phyloP scores from a whole-genome alignment of 2,888 invertebrate species.

The Poecilobothrus nobilitatus region DNA sequence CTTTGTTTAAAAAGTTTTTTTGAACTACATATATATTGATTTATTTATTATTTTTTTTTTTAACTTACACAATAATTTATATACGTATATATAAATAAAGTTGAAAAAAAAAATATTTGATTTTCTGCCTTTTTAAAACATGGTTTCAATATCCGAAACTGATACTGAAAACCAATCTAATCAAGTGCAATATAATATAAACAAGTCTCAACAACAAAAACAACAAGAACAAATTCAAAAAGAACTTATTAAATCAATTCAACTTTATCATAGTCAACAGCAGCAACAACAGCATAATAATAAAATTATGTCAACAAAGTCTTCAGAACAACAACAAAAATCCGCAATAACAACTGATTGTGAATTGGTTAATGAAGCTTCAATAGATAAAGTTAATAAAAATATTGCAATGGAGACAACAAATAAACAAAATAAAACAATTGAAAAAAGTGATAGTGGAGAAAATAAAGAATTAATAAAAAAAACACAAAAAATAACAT shows the following conservation, averaged over 20 bases:
- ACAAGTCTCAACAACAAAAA: constrained; percentile 24
- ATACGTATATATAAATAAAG: background rate
- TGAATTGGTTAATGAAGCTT: no score
- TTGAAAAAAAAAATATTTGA: background rate
- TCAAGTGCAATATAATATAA: constrained; percentile 22
- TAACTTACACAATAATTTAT: background rate
- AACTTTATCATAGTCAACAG: constrained; percentile 17
- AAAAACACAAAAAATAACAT: constrained; percentile 18
- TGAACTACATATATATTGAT: no score
- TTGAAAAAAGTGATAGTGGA: constrained; percentile 11
- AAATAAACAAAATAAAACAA: constrained; percentile 13
- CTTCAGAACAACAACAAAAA: background rate
- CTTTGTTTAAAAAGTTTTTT: no score
- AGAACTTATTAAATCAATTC: constrained; percentile 19
- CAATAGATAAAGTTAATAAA: no score
- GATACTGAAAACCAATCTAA: constrained; percentile 20
- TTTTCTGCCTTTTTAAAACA: constrained; percentile 14
- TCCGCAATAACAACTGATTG: constrained; percentile 11
- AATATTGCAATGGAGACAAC: constrained; percentile 21
- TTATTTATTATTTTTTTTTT: no score
- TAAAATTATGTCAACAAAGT: background rate
- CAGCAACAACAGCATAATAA: constrained; percentile 15
- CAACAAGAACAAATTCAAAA: constrained; percentile 19
- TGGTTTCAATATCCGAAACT: constrained; percentile 25
- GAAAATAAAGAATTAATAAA: constrained; percentile 20